Percentiles rank a stretch among this genome's conserved stretches.
phyloP scores from a whole-genome alignment of 2,797 vertebrate species.

The Pseudotriccus pelzelni region DNA sequence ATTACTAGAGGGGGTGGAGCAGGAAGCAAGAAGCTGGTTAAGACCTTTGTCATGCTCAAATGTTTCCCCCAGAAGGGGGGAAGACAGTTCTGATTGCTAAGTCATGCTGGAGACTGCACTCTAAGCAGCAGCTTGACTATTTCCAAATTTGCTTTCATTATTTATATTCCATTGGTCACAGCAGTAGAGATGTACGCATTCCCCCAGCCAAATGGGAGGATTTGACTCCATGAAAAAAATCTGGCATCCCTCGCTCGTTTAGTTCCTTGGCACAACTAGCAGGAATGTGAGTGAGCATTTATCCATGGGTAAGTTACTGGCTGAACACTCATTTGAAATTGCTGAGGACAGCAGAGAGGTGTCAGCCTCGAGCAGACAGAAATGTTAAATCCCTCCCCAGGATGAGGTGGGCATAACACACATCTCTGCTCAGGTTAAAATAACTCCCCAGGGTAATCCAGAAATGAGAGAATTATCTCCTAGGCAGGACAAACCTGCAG shows the following conservation, averaged over 20 bases:
- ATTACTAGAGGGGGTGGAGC: background rate
- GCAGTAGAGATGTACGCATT: background rate
- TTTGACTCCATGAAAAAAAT: background rate
- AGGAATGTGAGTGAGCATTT: background rate
- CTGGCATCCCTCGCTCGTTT: background rate
- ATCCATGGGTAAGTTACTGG: fast-evolving
- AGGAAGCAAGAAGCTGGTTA: background rate
- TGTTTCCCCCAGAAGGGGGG: background rate
- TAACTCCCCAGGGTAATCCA: background rate
- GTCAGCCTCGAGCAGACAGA: background rate
- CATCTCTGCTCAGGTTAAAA: background rate
- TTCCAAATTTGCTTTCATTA: background rate
- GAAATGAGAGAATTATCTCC: background rate
- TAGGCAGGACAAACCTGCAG: background rate
- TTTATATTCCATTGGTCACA: background rate
- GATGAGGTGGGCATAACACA: background rate
- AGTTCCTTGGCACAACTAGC: background rate
- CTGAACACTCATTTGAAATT: background rate
- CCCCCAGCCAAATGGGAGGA: background rate
- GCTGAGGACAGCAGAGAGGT: background rate
- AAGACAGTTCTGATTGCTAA: background rate
- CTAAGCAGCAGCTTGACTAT: background rate
- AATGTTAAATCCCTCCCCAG: background rate
- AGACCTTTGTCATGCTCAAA: background rate
- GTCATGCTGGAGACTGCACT: background rate